Evolutionary conservation across 2,797 vertebrate genomes (phyloP).

Genomic region (Denticeps clupeoides): DNA sequence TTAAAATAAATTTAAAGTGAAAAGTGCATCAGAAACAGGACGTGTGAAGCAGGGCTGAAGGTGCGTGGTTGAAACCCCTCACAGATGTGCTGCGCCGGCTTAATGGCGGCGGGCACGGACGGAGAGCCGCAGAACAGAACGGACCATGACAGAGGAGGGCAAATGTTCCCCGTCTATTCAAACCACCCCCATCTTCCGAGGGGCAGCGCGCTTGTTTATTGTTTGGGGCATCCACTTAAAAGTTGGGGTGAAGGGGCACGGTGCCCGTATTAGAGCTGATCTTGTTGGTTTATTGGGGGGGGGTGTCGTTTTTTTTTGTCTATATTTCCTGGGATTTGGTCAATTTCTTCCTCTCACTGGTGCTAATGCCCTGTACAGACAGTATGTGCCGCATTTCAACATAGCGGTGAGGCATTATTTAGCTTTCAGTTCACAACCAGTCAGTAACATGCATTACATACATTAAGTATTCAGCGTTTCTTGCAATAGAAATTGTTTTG

Average conservation of each 20-base stretch:
- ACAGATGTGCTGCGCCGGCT: conserved; percentile 76
- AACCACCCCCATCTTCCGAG: conserved; percentile 38
- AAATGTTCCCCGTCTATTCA: conserved; percentile 51
- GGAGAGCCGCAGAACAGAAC: conserved; percentile 58
- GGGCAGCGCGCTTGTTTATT: conserved; percentile 62
- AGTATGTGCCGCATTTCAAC: too few relatives aligned
- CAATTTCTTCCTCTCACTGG: too few relatives aligned
- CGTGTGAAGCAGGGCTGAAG: conserved; percentile 26
- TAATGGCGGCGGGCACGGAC: conserved; percentile 46
- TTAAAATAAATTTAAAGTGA: too few relatives aligned
- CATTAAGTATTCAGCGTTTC: too few relatives aligned
- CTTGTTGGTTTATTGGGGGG: too few relatives aligned
- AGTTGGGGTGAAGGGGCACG: conserved; percentile 37
- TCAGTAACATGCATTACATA: too few relatives aligned
- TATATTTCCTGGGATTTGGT: too few relatives aligned
- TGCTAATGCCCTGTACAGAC: too few relatives aligned
- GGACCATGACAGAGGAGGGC: conserved; percentile 43
- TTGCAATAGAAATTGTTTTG: too few relatives aligned
- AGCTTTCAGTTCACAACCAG: too few relatives aligned
- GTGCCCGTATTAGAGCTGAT: conserved; percentile 46
- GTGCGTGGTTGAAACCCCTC: conserved; percentile 66
- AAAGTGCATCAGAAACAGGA: neutral
- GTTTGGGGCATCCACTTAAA: conserved; percentile 63
- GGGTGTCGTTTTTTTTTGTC: too few relatives aligned
- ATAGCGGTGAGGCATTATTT: too few relatives aligned